Evolutionary conservation across 2,797 vertebrate species (phyloP).

Genomic region (Pseudochaenichthys georgianus): DNA sequence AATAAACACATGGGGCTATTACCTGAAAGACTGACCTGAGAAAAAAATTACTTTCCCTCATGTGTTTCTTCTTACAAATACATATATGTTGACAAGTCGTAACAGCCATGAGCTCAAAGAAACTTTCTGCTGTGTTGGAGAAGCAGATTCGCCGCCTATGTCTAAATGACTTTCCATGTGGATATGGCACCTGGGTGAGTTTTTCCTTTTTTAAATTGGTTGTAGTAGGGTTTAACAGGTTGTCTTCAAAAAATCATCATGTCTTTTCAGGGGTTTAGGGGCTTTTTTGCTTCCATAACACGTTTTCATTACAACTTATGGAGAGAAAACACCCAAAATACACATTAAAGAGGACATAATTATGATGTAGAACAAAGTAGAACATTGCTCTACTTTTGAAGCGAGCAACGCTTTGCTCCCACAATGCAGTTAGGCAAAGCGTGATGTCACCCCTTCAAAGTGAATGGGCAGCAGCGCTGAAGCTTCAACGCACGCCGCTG

Average conservation of each 20-base stretch:
- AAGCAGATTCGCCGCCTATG: conserved; percentile 78
- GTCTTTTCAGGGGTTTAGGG: not conserved
- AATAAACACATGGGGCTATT: conserved; percentile 38
- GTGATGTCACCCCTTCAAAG: no score
- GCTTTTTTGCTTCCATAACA: no score
- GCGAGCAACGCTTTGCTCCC: no score
- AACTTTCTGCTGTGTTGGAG: conserved; percentile 75
- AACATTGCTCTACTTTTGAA: no score
- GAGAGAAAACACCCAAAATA: no score
- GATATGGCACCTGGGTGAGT: conserved; percentile 87
- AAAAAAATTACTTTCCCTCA: not conserved
- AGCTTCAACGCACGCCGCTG: no score
- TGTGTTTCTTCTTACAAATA: not conserved
- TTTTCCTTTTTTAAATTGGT: not conserved
- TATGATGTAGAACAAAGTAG: no score
- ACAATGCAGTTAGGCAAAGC: no score
- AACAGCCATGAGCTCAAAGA: conserved; percentile 58
- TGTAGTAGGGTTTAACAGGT: not conserved
- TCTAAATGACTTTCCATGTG: conserved; percentile 88
- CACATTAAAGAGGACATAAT: no score
- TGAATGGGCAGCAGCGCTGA: no score
- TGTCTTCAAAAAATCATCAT: not conserved
- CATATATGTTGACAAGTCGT: not conserved
- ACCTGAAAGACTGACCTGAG: conserved; percentile 10
- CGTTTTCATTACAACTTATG: no score